These are phyloP conservation scores for Daubentonia madagascariensis DNA, from an alignment of 2,113 vertebrate genomes.

Conservation along the genomic window DNA sequence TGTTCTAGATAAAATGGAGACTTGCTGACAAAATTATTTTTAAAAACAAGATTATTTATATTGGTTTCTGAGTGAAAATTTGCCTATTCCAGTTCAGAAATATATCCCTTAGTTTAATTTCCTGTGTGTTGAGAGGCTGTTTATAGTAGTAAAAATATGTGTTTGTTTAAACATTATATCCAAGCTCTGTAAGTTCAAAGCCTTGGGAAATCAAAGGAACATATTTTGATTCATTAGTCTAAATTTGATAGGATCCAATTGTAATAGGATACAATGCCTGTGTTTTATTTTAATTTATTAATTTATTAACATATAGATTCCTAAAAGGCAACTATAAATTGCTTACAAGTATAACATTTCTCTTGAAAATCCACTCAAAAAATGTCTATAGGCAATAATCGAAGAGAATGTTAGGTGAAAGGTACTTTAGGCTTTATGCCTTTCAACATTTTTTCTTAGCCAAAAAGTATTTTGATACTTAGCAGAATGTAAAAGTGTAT, in stretches of 20 bases:
- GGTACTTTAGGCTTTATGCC: neutral
- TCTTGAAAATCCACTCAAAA: conserved; percentile 56
- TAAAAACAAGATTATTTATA: conserved; percentile 57
- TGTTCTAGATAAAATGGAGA: neutral
- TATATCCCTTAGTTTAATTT: conserved; percentile 65
- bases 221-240: conserved; percentile 76
- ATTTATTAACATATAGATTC: conserved; percentile 73
- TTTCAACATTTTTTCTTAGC: conserved; percentile 3
- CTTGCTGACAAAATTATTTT: conserved; percentile 30
- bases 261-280: conserved; percentile 68
- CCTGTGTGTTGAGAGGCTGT: conserved; percentile 55
- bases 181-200: conserved; percentile 79
- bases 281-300: conserved; percentile 77
- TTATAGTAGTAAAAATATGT: conserved; percentile 66
- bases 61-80: neutral
- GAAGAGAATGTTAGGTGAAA: neutral
- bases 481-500: neutral
- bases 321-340: conserved; percentile 71
- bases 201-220: conserved; percentile 75
- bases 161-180: conserved; percentile 74
- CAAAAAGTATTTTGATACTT: neutral
- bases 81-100: conserved; percentile 41
- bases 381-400: neutral
- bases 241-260: conserved; percentile 76
- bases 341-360: conserved; percentile 52